Evolutionary conservation across 2,888 invertebrate genomes (phyloP).

Genomic region (Isoperla grammatica): DNA sequence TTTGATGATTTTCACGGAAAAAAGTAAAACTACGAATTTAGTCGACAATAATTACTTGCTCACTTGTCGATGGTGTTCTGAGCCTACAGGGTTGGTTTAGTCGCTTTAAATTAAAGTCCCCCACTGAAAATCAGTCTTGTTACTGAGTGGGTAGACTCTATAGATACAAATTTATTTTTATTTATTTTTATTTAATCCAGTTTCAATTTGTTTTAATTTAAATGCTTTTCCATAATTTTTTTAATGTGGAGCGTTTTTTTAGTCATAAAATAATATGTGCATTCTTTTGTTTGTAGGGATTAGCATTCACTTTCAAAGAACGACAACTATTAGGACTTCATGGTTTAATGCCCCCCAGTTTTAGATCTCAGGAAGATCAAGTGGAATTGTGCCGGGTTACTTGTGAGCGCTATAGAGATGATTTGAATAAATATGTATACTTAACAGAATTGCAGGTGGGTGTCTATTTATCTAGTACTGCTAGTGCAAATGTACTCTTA

Average conservation of each 20-base stretch:
- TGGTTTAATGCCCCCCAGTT: slow-evolving; percentile 91
- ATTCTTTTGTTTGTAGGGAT: slow-evolving; percentile 59
- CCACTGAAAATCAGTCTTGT: no score
- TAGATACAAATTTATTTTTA: no score
- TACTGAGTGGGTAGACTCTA: no score
- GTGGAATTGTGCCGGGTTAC: slow-evolving; percentile 87
- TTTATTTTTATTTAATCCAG: background rate
- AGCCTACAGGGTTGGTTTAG: no score
- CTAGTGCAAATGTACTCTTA: background rate
- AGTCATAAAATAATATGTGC: no score
- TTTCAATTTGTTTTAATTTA: background rate
- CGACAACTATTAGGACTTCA: slow-evolving; percentile 94
- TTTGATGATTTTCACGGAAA: no score
- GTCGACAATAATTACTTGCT: background rate
- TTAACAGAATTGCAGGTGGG: slow-evolving; percentile 78
- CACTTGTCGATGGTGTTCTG: background rate
- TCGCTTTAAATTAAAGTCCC: no score
- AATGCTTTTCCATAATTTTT: background rate
- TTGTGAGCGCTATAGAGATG: slow-evolving; percentile 82
- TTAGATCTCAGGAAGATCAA: slow-evolving; percentile 91
- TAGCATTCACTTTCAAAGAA: slow-evolving; percentile 93
- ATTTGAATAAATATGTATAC: slow-evolving; percentile 94
- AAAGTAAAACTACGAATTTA: no score
- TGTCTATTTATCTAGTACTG: background rate
- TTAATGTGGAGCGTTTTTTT: background rate